These are phyloP conservation scores for Lepidocyrtoides sp. DNA, from an alignment of 2,888 invertebrate genomes.

Conservation along the genomic window DNA sequence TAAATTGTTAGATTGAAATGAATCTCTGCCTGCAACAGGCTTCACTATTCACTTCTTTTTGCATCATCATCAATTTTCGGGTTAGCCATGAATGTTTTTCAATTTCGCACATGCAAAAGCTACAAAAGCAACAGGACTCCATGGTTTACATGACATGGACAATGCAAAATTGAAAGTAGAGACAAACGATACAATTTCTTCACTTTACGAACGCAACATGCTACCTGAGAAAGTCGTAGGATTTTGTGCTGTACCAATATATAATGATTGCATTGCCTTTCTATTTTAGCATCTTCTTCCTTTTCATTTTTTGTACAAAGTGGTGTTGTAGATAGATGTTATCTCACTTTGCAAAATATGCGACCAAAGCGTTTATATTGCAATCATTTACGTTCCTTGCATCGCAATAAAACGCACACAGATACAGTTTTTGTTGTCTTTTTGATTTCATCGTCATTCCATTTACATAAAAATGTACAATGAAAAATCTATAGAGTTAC, in stretches of 20 bases:
- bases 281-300: slow-evolving; percentile 1
- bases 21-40: neutral
- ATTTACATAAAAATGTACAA: slow-evolving; percentile 44
- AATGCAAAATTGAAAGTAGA: slow-evolving; percentile 11
- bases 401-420: neutral
- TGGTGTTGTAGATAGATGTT: neutral
- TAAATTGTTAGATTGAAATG: slow-evolving; percentile 9
- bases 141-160: slow-evolving; percentile 35
- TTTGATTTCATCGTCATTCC: slow-evolving; percentile 47
- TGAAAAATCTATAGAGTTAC: neutral
- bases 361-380: neutral
- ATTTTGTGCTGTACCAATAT: neutral
- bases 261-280: neutral
- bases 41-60: slow-evolving; percentile 9
- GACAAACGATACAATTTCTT: slow-evolving; percentile 3
- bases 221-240: slow-evolving; percentile 49
- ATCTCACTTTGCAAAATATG: slow-evolving; percentile 5
- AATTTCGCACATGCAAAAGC: slow-evolving; percentile 5
- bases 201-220: neutral
- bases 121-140: neutral
- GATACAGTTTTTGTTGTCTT: neutral
- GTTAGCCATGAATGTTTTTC: neutral
- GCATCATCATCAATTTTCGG: slow-evolving; percentile 44
- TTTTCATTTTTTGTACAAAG: neutral
- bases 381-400: slow-evolving; percentile 6